Conservation (phyloP, 2,113 vertebrate species). For the Rattus rattus region DNA sequence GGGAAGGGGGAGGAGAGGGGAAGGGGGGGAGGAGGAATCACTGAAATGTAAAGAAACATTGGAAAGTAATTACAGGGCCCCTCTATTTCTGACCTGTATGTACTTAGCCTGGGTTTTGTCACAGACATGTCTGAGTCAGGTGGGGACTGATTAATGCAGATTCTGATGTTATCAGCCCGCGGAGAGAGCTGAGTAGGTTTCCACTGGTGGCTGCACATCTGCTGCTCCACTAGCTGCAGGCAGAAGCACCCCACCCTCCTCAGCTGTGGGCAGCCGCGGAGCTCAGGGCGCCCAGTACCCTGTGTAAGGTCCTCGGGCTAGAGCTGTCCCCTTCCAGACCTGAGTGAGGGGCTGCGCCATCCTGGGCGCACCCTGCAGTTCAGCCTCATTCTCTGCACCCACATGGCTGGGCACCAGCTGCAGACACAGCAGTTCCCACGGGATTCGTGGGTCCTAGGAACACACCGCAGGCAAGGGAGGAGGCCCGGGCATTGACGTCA, state of each 20-base stretch:
- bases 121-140: background rate
- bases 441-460: slow-evolving; percentile 22
- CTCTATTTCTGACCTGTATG: background rate
- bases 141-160: background rate
- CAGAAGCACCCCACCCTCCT: background rate
- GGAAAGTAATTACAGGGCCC: background rate
- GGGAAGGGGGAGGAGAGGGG: background rate
- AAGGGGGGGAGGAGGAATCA: background rate
- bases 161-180: background rate
- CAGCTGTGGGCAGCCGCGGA: background rate
- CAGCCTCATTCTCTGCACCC: slow-evolving; percentile 46
- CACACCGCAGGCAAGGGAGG: slow-evolving; percentile 30
- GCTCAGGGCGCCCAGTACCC: background rate
- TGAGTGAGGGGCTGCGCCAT: background rate
- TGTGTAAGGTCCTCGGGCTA: background rate
- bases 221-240: background rate
- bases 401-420: slow-evolving; percentile 1
- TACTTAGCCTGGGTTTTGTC: background rate
- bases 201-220: background rate
- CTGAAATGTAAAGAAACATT: slow-evolving; percentile 43
- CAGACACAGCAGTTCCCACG: slow-evolving; percentile 78
- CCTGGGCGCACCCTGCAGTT: background rate
- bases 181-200: background rate
- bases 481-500: background rate
- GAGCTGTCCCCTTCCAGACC: background rate